Conservation (phyloP, 2,888 invertebrate species). For the Lissonota sp. region DNA sequence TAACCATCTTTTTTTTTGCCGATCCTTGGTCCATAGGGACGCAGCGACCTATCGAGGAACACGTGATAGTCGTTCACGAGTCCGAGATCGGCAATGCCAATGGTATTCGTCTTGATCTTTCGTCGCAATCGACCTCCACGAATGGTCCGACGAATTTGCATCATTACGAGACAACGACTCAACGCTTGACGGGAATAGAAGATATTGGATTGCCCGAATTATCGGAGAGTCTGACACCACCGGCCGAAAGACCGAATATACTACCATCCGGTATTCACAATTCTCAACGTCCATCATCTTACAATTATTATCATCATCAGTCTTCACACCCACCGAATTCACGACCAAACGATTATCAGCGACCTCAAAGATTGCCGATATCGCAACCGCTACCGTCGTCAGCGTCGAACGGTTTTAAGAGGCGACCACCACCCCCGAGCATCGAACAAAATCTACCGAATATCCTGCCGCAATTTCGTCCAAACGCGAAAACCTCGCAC, state of each 20-base stretch:
- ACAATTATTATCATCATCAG: conserved; percentile 71
- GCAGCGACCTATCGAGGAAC: conserved; percentile 74
- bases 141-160: conserved; percentile 20
- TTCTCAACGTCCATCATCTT: conserved; percentile 73
- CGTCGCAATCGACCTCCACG: conserved; percentile 31
- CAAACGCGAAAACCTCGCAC: conserved; percentile 86
- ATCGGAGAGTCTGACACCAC: conserved; percentile 79
- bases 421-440: conserved; percentile 71
- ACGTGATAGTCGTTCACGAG: conserved; percentile 78
- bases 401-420: conserved; percentile 64
- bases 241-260: conserved; percentile 71
- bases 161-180: conserved; percentile 48
- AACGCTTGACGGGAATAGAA: conserved; percentile 31
- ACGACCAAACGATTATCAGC: conserved; percentile 65
- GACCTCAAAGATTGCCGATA: conserved; percentile 72
- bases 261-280: conserved; percentile 42
- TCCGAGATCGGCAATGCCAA: conserved; percentile 73
- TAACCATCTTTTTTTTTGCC: too few relatives aligned
- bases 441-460: conserved; percentile 85
- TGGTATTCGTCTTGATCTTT: conserved; percentile 53
- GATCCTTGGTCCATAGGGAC: conserved; percentile 49
- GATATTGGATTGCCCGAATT: conserved; percentile 73
- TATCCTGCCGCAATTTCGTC: conserved; percentile 90
- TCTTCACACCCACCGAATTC: conserved; percentile 57
- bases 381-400: conserved; percentile 64